These are phyloP conservation scores for Tenthredo amoena DNA, from an alignment of 2,888 invertebrate genomes.

Conservation along the genomic window DNA sequence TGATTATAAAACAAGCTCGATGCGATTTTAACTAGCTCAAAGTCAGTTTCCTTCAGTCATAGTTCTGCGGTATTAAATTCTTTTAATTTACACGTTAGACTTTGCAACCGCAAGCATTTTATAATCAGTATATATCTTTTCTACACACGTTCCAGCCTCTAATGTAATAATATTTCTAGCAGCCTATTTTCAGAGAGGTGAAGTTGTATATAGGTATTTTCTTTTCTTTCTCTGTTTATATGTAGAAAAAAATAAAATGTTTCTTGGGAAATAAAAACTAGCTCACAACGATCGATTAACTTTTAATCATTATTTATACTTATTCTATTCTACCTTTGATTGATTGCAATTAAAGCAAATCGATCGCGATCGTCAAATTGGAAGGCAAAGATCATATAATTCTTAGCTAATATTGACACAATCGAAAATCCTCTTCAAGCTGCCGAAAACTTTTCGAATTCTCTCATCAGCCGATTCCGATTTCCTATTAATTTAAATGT, in stretches of 20 bases:
- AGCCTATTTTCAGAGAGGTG: neutral
- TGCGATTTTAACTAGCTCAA: neutral
- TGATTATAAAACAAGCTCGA: neutral
- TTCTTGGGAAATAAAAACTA: neutral
- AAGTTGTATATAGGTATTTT: neutral
- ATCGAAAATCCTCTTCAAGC: slow-evolving; percentile 5
- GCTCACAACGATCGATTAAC: neutral
- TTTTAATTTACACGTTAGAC: neutral
- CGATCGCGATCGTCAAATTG: neutral
- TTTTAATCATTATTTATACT: slow-evolving; percentile 11
- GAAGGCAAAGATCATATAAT: slow-evolving; percentile 3
- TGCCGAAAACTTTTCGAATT: neutral
- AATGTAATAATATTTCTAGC: neutral
- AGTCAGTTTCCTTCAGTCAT: neutral
- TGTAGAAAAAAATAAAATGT: neutral
- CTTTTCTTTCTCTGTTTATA: neutral
- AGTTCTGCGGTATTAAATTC: neutral
- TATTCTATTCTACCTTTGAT: neutral
- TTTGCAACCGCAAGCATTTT: neutral
- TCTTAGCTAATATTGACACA: neutral
- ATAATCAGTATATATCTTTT: neutral
- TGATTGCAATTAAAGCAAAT: neutral
- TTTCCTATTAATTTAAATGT: slow-evolving; percentile 81
- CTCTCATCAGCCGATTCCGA: neutral
- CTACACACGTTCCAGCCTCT: neutral